Percentiles rank a stretch among this genome's conserved stretches.
phyloP scores from a whole-genome alignment of 2,113 vertebrate genomes.

The Todiramphus saurophagus region DNA sequence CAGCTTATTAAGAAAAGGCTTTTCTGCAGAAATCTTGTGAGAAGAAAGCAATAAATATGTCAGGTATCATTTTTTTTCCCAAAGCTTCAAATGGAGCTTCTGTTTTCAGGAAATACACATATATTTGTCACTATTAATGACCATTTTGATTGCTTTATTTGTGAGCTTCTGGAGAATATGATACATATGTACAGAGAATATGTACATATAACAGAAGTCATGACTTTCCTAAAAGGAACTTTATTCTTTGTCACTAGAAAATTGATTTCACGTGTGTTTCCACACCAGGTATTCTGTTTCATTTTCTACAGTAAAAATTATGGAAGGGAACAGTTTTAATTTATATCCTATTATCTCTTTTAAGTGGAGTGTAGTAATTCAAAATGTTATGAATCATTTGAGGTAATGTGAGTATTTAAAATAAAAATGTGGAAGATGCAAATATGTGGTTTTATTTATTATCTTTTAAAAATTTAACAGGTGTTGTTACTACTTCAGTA shows the following conservation, averaged over 20 bases:
- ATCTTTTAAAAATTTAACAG: constrained; percentile 61
- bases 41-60: not conserved
- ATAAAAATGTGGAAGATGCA: not conserved
- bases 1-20: not conserved
- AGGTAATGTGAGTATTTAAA: not conserved
- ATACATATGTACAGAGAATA: not conserved
- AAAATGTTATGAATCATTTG: not conserved
- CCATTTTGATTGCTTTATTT: not conserved
- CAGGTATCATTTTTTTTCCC: not conserved
- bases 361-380: not conserved
- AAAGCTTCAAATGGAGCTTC: not conserved
- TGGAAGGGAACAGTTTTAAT: not conserved
- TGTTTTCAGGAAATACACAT: not conserved
- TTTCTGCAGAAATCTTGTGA: not conserved
- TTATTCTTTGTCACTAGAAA: not conserved
- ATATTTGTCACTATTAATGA: not conserved
- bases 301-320: not conserved
- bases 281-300: not conserved
- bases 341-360: not conserved
- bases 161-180: not conserved
- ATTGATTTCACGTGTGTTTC: not conserved
- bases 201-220: not conserved
- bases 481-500: constrained; percentile 81
- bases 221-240: not conserved
- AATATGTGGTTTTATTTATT: not conserved